Conservation (phyloP, 1,140 invertebrate genomes). For the Plodia interpunctella region DNA sequence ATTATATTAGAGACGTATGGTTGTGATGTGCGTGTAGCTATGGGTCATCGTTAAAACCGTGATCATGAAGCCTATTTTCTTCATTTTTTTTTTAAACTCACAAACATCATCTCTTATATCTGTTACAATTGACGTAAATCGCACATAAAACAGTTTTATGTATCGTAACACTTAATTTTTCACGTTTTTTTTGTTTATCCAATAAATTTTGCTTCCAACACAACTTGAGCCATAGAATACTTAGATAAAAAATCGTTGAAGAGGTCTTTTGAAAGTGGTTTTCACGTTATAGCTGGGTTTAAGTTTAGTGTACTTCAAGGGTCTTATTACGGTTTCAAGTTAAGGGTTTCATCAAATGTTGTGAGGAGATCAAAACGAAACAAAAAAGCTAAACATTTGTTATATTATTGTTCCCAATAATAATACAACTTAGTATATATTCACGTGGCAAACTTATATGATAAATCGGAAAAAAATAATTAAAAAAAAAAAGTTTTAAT, state of each 20-base stretch:
- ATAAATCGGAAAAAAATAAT: no score
- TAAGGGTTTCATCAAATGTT: neutral
- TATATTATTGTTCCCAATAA: no score
- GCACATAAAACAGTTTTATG: conserved; percentile 8
- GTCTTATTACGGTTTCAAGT: neutral
- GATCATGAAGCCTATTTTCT: no score
- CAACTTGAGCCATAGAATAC: neutral
- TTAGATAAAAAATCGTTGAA: conserved; percentile 11
- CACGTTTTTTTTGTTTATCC: conserved; percentile 6
- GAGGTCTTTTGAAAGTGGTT: conserved; percentile 4
- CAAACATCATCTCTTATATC: neutral
- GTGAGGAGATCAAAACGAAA: neutral
- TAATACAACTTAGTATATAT: no score
- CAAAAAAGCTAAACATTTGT: no score
- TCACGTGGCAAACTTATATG: no score
- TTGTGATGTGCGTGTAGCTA: no score
- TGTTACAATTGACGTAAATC: conserved; percentile 7
- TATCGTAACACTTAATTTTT: conserved; percentile 10
- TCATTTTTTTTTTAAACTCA: neutral
- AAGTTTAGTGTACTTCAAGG: neutral
- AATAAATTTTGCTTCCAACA: neutral
- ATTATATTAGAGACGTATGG: no score
- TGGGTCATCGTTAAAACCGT: no score
- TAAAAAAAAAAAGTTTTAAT: no score
- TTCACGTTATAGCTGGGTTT: neutral